Percentiles rank a stretch among this genome's conserved stretches.
Evolutionary conservation across 2,888 invertebrate genomes (phyloP).

Genomic region (Xestobium rufovillosum): DNA sequence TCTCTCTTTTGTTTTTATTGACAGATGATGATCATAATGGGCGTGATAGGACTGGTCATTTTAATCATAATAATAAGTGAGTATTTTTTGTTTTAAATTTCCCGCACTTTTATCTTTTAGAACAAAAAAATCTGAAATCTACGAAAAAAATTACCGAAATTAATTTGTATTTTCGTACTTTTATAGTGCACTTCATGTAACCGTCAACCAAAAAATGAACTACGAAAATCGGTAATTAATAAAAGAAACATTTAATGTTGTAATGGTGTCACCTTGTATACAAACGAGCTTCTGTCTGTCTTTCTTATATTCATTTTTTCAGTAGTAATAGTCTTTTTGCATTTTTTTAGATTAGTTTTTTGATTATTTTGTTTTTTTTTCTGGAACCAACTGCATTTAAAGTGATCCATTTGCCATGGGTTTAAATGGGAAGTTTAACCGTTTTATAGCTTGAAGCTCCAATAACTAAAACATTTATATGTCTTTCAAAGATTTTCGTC

Average conservation of each 20-base stretch:
- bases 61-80: constrained; percentile 78
- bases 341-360: too few relatives aligned
- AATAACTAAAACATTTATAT: too few relatives aligned
- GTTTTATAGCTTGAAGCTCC: too few relatives aligned
- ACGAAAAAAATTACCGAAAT: constrained; percentile 16
- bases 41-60: constrained; percentile 73
- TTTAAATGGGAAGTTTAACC: too few relatives aligned
- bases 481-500: too few relatives aligned
- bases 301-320: too few relatives aligned
- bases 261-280: too few relatives aligned
- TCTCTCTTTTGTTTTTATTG: constrained; percentile 18
- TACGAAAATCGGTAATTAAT: constrained; percentile 37
- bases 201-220: constrained; percentile 35
- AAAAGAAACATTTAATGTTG: constrained; percentile 10
- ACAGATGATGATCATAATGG: constrained; percentile 87
- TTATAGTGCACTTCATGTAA: constrained; percentile 46
- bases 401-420: too few relatives aligned
- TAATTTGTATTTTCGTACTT: constrained; percentile 31
- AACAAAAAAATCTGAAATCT: constrained; percentile 12
- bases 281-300: too few relatives aligned
- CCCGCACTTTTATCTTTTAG: constrained; percentile 15
- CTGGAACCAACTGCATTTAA: too few relatives aligned
- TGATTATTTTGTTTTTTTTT: too few relatives aligned
- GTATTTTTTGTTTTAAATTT: constrained; percentile 36
- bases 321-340: too few relatives aligned